Percentiles rank a stretch among this genome's conserved stretches.
Conservation (phyloP, 2,888 invertebrate genomes). For the Andrena bucephala region DNA sequence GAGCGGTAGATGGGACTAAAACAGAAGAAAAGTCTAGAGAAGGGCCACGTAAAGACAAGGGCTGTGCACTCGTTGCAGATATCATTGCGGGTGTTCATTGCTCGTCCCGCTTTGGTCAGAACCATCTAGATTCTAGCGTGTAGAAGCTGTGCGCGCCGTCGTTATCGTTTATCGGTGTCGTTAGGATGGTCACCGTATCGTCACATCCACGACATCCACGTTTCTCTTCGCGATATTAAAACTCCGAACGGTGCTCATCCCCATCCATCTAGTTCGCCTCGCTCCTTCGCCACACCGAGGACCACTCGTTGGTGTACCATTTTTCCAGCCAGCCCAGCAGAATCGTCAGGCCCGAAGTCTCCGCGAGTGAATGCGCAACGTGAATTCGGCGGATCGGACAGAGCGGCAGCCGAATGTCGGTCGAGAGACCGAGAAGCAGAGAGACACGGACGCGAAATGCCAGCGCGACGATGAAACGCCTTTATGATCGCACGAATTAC, state of each 20-base stretch:
- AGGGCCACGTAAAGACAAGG: too few relatives aligned
- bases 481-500: conserved; percentile 56
- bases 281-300: not conserved
- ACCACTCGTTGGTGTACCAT: too few relatives aligned
- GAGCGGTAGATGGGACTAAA: too few relatives aligned
- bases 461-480: conserved; percentile 39
- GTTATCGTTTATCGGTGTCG: conserved; percentile 24
- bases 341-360: too few relatives aligned
- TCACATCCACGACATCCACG: not conserved
- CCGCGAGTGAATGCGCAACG: too few relatives aligned
- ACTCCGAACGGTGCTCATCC: conserved; percentile 2
- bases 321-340: too few relatives aligned
- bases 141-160: not conserved
- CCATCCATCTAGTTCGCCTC: not conserved
- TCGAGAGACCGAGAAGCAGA: conserved; percentile 20
- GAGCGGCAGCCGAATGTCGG: too few relatives aligned
- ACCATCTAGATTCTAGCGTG: not conserved
- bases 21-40: too few relatives aligned
- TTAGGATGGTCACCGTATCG: not conserved
- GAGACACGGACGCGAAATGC: conserved; percentile 38
- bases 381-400: too few relatives aligned
- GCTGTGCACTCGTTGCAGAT: too few relatives aligned
- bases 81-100: too few relatives aligned
- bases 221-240: conserved; percentile 7
- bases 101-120: too few relatives aligned